Percentiles rank a stretch among this genome's conserved stretches.
Conservation (phyloP, 2,888 invertebrate species). For the Drosophila maculinotata region DNA sequence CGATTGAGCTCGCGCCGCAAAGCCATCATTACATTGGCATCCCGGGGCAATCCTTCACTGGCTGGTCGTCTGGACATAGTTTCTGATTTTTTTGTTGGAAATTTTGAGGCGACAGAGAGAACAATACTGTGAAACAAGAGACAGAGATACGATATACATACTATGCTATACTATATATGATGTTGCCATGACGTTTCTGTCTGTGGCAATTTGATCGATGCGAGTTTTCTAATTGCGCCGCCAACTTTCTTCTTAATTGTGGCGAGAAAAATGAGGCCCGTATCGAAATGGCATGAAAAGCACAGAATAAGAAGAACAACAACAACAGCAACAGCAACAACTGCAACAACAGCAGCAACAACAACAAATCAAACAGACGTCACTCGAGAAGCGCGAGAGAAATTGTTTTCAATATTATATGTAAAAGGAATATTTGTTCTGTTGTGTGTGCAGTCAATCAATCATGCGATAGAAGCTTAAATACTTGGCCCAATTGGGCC, state of each 20-base stretch:
- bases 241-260: constrained; percentile 80
- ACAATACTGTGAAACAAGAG: constrained; percentile 6
- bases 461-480: constrained; percentile 62
- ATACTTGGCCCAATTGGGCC: constrained; percentile 69
- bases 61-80: constrained; percentile 38
- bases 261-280: constrained; percentile 79
- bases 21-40: constrained; percentile 26
- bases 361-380: constrained; percentile 22
- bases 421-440: constrained; percentile 50
- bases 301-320: constrained; percentile 44
- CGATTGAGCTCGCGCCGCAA: constrained; percentile 47
- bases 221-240: constrained; percentile 77
- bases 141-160: constrained; percentile 2
- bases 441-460: constrained; percentile 55
- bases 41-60: constrained; percentile 30
- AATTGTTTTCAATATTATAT: constrained; percentile 49
- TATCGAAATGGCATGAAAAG: constrained; percentile 82
- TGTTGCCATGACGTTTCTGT: constrained; percentile 40
- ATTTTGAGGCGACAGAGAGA: constrained; percentile 32
- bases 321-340: constrained; percentile 36
- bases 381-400: constrained; percentile 55
- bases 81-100: neutral
- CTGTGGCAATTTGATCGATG: constrained; percentile 71
- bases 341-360: constrained; percentile 29
- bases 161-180: neutral